Evolutionary conservation across 2,113 vertebrate genomes (phyloP).

Genomic region (Aix galericulata): DNA sequence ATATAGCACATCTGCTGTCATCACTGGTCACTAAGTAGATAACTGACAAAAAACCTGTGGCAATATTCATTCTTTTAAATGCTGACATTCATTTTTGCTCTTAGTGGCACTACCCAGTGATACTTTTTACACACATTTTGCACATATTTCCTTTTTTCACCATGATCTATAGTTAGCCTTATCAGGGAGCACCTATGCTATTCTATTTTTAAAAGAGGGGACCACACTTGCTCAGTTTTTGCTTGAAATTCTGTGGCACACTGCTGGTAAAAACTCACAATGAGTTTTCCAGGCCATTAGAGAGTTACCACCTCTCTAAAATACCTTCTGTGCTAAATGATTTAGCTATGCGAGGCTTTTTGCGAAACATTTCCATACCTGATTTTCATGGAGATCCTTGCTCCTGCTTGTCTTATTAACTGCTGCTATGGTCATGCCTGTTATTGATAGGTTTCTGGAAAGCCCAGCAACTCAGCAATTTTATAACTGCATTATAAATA

Average conservation of each 20-base stretch:
- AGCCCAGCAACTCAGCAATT: constrained; percentile 45
- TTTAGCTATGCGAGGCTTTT: neutral
- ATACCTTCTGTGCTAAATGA: neutral
- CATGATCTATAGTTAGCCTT: neutral
- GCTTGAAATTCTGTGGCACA: neutral
- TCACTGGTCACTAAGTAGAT: neutral
- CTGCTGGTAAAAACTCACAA: neutral
- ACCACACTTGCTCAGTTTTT: neutral
- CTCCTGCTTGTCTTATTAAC: neutral
- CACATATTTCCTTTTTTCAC: neutral
- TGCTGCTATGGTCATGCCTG: neutral
- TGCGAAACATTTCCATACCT: neutral
- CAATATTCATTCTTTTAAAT: neutral
- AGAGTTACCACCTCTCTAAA: neutral
- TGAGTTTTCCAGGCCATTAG: neutral
- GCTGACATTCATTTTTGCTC: neutral
- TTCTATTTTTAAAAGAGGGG: constrained; percentile 8
- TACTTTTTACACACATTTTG: neutral
- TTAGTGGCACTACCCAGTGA: neutral
- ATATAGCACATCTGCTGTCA: neutral
- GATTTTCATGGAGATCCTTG: neutral
- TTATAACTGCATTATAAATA: constrained; percentile 43
- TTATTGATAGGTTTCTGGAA: constrained; percentile 29
- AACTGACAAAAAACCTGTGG: neutral
- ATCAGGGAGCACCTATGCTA: neutral